Conservation (phyloP, 1,140 invertebrate genomes). For the Mya arenaria region DNA sequence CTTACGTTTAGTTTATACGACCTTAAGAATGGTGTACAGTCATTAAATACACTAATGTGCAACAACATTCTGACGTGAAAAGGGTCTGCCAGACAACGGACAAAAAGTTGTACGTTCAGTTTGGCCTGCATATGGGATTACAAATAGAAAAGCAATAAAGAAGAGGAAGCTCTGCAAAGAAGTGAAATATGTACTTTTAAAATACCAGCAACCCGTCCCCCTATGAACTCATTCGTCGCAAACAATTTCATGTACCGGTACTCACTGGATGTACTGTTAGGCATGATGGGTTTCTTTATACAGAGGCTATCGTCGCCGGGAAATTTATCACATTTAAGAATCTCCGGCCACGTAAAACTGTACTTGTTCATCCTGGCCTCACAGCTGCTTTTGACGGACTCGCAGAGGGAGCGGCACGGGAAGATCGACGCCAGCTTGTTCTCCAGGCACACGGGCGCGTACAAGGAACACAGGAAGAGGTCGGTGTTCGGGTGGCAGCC, state of each 20-base stretch:
- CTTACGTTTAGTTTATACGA: no score
- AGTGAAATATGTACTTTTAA: neutral
- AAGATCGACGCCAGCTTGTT: conserved; percentile 82
- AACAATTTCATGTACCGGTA: neutral
- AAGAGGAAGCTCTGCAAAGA: neutral
- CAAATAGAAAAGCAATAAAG: neutral
- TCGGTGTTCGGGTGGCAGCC: conserved; percentile 86
- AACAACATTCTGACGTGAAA: no score
- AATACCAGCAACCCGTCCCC: neutral
- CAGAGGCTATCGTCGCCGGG: conserved; percentile 87
- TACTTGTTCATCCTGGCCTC: conserved; percentile 85
- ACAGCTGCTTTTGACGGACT: conserved; percentile 84
- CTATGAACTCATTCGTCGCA: neutral
- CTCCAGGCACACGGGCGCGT: conserved; percentile 85
- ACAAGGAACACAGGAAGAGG: conserved; percentile 87
- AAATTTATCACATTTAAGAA: conserved; percentile 86
- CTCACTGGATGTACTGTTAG: conserved; percentile 48
- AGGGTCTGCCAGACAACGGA: no score
- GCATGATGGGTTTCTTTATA: conserved; percentile 79
- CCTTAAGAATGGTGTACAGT: no score
- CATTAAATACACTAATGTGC: no score
- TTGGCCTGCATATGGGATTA: neutral
- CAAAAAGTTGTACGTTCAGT: no score
- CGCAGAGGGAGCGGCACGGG: conserved; percentile 85
- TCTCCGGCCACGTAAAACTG: conserved; percentile 87